These are phyloP conservation scores for Dicaeum eximium DNA, from an alignment of 2,113 vertebrate species.

Conservation along the genomic window DNA sequence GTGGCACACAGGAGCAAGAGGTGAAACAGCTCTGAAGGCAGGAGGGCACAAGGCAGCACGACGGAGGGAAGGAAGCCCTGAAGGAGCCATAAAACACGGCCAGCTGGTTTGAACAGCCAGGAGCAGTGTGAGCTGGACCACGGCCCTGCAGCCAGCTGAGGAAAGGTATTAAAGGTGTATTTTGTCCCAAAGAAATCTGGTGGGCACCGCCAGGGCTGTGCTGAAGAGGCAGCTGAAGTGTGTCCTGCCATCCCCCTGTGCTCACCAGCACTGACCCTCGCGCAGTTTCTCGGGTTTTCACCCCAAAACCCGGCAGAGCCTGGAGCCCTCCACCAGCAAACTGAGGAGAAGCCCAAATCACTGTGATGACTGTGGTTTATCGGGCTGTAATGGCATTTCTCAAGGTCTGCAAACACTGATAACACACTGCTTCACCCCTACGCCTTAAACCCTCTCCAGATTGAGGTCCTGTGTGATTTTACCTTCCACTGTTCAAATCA, in stretches of 20 bases:
- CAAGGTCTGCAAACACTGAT: not conserved
- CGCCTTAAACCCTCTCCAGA: accelerated
- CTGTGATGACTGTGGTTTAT: accelerated
- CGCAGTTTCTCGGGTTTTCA: accelerated
- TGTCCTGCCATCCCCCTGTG: not conserved
- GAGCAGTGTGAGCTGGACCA: not conserved
- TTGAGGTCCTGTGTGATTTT: not conserved
- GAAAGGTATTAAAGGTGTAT: not conserved
- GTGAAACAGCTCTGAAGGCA: not conserved
- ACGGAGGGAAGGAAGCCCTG: accelerated
- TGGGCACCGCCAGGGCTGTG: not conserved
- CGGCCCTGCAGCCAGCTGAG: accelerated
- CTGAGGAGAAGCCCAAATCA: too few relatives aligned
- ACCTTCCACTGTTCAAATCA: not conserved
- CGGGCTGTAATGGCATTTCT: not conserved
- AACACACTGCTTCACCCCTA: not conserved
- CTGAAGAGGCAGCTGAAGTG: not conserved
- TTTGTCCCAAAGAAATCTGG: accelerated
- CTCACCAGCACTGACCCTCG: not conserved
- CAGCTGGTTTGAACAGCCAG: not conserved
- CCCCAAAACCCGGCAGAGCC: not conserved
- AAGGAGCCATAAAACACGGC: not conserved
- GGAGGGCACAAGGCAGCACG: accelerated
- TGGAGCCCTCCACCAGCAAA: accelerated
- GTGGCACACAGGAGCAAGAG: not conserved